Evolutionary conservation across 2,888 invertebrate genomes (phyloP).

Genomic region (Timema podura): DNA sequence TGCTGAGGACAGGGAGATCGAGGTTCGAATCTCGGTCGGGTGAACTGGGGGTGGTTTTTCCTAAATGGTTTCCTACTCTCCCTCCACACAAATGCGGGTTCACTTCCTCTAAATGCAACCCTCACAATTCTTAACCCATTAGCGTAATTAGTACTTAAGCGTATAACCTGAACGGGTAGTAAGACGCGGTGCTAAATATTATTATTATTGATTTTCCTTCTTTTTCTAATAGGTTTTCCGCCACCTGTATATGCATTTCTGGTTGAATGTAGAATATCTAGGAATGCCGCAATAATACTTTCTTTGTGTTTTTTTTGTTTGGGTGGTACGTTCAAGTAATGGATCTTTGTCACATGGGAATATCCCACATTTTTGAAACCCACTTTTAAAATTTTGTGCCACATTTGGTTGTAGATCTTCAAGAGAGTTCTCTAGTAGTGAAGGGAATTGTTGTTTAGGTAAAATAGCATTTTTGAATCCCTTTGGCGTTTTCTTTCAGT

Average conservation of each 20-base stretch:
- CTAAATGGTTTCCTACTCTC: no score
- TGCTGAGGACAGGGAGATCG: no score
- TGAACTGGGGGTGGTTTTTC: no score
- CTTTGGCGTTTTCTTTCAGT: background rate
- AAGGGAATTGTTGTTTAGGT: conserved; percentile 6
- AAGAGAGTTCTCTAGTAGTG: background rate
- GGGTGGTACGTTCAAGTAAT: background rate
- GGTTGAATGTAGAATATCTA: background rate
- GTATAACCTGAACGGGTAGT: no score
- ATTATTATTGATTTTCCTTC: no score
- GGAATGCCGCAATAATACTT: background rate
- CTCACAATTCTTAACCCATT: no score
- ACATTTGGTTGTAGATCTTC: background rate
- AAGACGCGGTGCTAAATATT: no score
- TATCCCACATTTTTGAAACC: conserved; percentile 6
- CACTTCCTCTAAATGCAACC: no score
- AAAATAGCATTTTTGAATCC: background rate
- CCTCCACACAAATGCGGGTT: no score
- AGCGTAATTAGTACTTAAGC: no score
- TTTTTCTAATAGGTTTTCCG: background rate
- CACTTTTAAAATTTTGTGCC: background rate
- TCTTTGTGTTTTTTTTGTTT: background rate
- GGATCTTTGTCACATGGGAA: conserved; percentile 1
- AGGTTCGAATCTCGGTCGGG: no score
- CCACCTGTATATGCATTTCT: background rate